phyloP scores from a whole-genome alignment of 64 coral and sea anemone genomes.

The Anthopleura sola region DNA sequence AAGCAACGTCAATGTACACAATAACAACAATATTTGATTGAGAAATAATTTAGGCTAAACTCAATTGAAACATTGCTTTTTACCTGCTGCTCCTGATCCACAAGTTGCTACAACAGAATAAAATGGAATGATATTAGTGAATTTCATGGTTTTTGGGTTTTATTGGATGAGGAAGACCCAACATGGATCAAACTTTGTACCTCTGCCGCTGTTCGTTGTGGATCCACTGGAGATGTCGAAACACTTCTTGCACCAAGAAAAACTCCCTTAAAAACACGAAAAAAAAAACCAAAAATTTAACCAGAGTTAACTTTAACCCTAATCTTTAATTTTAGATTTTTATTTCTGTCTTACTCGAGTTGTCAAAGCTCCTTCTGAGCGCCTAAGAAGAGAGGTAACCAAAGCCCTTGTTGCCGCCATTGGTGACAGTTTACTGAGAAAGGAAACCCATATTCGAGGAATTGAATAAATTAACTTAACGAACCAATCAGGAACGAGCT shows the following conservation, averaged over 20 bases:
- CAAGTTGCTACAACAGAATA: neutral
- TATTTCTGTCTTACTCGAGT: slow-evolving; percentile 9
- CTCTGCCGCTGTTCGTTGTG: slow-evolving; percentile 19
- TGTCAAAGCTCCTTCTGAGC: slow-evolving; percentile 16
- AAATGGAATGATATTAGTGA: neutral
- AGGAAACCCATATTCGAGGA: too few relatives aligned
- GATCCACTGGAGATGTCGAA: neutral
- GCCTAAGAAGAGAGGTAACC: neutral
- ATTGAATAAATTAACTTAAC: neutral
- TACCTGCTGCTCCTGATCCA: slow-evolving; percentile 11
- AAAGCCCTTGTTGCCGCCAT: neutral
- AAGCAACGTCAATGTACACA: neutral
- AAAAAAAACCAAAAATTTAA: neutral
- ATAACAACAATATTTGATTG: neutral
- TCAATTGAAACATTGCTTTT: neutral
- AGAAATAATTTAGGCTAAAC: neutral
- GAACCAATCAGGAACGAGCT: neutral
- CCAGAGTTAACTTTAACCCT: neutral
- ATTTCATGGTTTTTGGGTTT: neutral
- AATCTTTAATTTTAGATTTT: neutral
- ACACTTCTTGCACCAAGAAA: neutral
- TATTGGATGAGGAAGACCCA: neutral
- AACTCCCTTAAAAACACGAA: neutral
- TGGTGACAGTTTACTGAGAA: neutral
- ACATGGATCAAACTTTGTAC: neutral